These are phyloP conservation scores for Lasioglossum oenotherae DNA, from an alignment of 2,888 invertebrate genomes.

Conservation along the genomic window DNA sequence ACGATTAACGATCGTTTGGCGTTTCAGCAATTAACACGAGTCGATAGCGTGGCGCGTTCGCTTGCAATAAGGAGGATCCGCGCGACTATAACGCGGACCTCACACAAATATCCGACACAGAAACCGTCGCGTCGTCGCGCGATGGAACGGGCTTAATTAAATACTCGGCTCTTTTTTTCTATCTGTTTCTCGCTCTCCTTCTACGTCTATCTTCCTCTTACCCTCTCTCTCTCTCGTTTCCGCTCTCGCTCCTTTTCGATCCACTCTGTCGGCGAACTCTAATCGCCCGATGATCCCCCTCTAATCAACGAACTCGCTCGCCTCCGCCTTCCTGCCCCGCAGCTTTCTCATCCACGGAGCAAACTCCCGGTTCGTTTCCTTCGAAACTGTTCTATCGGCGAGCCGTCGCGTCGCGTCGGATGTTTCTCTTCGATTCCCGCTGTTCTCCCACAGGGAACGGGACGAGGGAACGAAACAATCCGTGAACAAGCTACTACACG, in stretches of 20 bases:
- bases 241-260: constrained; percentile 27
- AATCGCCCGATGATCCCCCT: constrained; percentile 59
- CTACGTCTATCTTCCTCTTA: not conserved
- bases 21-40: constrained; percentile 67
- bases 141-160: constrained; percentile 61
- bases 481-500: constrained; percentile 73
- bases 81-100: not conserved
- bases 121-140: constrained; percentile 19
- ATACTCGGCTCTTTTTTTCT: constrained; percentile 42
- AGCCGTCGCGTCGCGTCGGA: not conserved
- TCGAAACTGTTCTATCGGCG: constrained; percentile 9
- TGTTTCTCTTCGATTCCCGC: constrained; percentile 39
- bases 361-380: constrained; percentile 27
- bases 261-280: constrained; percentile 36
- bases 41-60: constrained; percentile 58
- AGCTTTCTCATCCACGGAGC: constrained; percentile 27
- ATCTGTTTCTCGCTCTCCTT: not conserved
- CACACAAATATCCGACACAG: not conserved
- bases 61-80: constrained; percentile 44
- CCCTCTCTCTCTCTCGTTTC: not conserved
- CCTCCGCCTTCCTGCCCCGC: constrained; percentile 7
- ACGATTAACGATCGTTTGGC: constrained; percentile 65
- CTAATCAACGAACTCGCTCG: constrained; percentile 57
- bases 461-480: constrained; percentile 66
- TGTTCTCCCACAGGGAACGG: constrained; percentile 46